phyloP scores from a whole-genome alignment of 2,888 invertebrate species.

The Alcis repandata region DNA sequence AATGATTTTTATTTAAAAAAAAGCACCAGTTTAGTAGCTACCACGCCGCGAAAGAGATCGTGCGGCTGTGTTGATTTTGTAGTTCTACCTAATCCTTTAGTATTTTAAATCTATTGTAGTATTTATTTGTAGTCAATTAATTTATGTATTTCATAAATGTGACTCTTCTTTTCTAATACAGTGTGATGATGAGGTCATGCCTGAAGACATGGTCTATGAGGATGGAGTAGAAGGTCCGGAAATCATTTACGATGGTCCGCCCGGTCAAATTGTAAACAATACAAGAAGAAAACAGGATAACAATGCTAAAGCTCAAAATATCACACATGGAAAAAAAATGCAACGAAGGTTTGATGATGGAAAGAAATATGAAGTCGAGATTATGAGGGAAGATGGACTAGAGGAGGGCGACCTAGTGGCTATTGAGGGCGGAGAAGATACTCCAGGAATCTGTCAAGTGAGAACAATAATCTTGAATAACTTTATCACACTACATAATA shows the following conservation, averaged over 20 bases:
- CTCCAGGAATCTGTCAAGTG: constrained; percentile 6
- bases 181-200: neutral
- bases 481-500: neutral
- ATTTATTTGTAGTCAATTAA: too few relatives aligned
- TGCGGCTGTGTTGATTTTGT: too few relatives aligned
- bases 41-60: too few relatives aligned
- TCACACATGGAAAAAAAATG: neutral
- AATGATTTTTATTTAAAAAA: neutral
- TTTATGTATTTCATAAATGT: too few relatives aligned
- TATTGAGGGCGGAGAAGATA: neutral
- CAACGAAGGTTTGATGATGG: neutral
- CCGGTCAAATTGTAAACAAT: neutral
- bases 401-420: neutral
- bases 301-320: neutral
- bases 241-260: neutral
- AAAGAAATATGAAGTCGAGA: neutral
- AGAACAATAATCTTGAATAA: neutral
- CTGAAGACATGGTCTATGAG: constrained; percentile 3
- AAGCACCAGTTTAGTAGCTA: too few relatives aligned
- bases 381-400: neutral
- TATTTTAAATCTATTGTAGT: too few relatives aligned
- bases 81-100: too few relatives aligned
- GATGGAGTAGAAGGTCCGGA: neutral
- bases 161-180: too few relatives aligned
- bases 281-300: neutral